phyloP scores from a whole-genome alignment of 2,888 invertebrate genomes.

The Latheticus oryzae region DNA sequence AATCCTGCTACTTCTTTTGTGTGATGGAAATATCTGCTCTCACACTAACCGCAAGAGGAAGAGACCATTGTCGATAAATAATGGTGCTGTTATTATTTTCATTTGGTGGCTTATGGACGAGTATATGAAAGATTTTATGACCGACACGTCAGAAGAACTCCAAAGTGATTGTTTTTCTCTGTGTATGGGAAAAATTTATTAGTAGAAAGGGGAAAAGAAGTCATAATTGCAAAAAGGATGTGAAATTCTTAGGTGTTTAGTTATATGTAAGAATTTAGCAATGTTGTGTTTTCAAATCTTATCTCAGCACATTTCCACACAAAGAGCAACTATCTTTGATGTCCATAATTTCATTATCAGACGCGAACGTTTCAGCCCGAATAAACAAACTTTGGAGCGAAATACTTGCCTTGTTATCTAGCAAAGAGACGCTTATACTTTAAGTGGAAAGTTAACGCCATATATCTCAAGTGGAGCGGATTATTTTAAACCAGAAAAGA shows the following conservation, averaged over 20 bases:
- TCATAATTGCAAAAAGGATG: no score
- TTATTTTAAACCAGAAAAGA: conserved; percentile 39
- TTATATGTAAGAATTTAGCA: no score
- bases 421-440: conserved; percentile 34
- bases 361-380: conserved; percentile 1
- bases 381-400: conserved; percentile 22
- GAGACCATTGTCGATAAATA: conserved; percentile 53
- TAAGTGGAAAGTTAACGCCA: conserved; percentile 45
- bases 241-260: no score
- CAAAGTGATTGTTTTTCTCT: conserved; percentile 47
- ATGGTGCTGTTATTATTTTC: conserved; percentile 56
- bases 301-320: no score
- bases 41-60: conserved; percentile 22
- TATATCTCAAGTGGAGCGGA: conserved; percentile 38
- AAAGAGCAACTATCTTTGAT: no score
- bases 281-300: no score
- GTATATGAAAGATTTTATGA: conserved; percentile 55
- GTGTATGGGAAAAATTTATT: conserved; percentile 49
- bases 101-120: conserved; percentile 53
- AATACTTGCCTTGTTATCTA: conserved; percentile 28
- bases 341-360: conserved; percentile 3
- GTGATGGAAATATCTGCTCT: conserved; percentile 12
- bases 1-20: conserved; percentile 28
- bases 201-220: background rate
- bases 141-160: conserved; percentile 50